Percentiles rank a stretch among this genome's conserved stretches.
Conservation (phyloP, 53 echinoderm and acorn worm genomes). For the Hippasteria phrygiana region DNA sequence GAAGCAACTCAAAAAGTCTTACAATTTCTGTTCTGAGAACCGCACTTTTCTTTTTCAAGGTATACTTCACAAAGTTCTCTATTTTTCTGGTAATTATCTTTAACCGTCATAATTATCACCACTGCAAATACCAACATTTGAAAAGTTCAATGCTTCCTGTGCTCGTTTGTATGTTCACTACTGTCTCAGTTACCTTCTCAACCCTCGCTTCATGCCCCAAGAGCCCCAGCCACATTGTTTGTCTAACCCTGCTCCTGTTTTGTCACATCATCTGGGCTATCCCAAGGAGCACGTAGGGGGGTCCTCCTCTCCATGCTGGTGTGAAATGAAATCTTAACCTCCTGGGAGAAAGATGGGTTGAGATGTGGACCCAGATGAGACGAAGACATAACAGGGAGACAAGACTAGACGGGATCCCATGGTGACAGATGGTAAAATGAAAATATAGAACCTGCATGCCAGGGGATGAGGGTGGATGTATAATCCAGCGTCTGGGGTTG, state of each 20-base stretch:
- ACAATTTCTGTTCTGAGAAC: too few relatives aligned
- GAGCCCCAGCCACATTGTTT: conserved; percentile 18
- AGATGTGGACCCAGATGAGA: not conserved
- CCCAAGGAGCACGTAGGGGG: conserved; percentile 9
- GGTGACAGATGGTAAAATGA: conserved; percentile 40
- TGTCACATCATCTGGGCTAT: conserved; percentile 22
- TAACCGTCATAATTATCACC: too few relatives aligned
- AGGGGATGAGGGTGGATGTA: not conserved
- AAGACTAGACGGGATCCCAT: not conserved
- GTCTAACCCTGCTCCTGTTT: conserved; percentile 45
- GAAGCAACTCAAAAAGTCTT: too few relatives aligned
- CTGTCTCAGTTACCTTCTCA: not conserved
- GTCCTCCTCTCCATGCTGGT: not conserved
- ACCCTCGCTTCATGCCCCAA: not conserved
- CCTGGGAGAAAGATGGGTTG: conserved; percentile 12
- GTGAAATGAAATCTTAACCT: conserved; percentile 39
- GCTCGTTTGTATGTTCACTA: too few relatives aligned
- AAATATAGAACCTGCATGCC: not conserved
- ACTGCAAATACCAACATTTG: too few relatives aligned
- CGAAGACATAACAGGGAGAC: not conserved
- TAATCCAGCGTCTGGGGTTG: not conserved
- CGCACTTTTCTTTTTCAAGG: too few relatives aligned
- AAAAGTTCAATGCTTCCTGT: too few relatives aligned
- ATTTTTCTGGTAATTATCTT: too few relatives aligned
- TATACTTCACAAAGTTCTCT: too few relatives aligned